Base-by-base conservation (phyloP, 2,797 vertebrate species). In the Takifugu rubripes region DNA sequence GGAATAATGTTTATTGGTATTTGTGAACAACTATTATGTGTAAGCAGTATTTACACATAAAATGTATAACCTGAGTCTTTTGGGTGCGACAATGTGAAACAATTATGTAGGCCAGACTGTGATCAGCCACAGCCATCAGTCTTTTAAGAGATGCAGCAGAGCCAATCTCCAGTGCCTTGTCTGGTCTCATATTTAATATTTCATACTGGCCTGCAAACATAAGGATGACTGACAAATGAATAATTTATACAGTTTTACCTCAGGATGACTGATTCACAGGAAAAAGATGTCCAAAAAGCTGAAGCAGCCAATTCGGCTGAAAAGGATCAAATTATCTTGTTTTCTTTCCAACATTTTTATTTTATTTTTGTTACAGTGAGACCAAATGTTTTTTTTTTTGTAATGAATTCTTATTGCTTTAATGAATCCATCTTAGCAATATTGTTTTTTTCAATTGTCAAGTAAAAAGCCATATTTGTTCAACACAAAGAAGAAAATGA, bases 191-290 rank as follows among this genome's bases (percentile, higher is more conserved):
- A 67, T 77, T 88, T 61, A 86, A 84, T 85, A 82, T 84, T 84
- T 87, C 58, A 86, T 87, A 72, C 54, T 61, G 61, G 69, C 75
- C 79, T 72, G 72, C 71, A 76, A 82, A 82, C 70, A 61, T 67
- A 71, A 75, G 63, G 64, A 54, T 67, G 66, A 72, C 70, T 52
- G 72, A 78, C 56, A 64, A 67, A 77, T 91, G 68, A 91, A 91
- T 90, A 78, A 91, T 91, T 89, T 49, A 91, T 79, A 66, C 40
- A 45, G 54, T 65, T 82, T 85, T 81, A 77, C 78, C 74, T 81
- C 77, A 77, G 84, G 74, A 72, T 83, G 87, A 84, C 74, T 87
- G 82, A 86, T 81, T 89, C 74, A 53, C 72, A 76, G 64, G 40
- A 66, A 68, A 84, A 76, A 59, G 44, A 77, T 68, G 66, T 33